Conservation (phyloP, 2,888 invertebrate species). For the Rhopalosiphum nymphaeae region DNA sequence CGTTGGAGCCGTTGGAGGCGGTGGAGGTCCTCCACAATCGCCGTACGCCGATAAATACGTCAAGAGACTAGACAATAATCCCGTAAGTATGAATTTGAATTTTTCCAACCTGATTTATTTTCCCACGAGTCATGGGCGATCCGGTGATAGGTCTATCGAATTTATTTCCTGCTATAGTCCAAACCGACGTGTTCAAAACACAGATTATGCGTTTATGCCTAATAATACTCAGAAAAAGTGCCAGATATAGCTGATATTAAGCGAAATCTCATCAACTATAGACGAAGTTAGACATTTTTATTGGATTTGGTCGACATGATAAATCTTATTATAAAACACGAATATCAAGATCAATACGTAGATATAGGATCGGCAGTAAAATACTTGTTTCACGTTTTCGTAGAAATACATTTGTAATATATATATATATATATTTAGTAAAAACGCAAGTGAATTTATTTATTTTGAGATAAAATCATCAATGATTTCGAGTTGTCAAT, state of each 20-base stretch:
- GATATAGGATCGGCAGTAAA: background rate
- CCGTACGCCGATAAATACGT: conserved; percentile 45
- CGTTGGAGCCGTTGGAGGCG: background rate
- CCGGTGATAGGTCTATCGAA: background rate
- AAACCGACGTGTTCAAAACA: background rate
- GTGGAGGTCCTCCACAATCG: background rate
- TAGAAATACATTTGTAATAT: background rate
- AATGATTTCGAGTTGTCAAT: background rate
- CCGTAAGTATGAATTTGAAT: background rate
- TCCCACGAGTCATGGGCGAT: background rate
- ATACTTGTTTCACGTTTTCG: background rate
- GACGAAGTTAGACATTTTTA: background rate
- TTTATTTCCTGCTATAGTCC: background rate
- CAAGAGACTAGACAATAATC: conserved; percentile 31
- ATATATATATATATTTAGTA: too few relatives aligned
- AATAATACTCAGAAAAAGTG: background rate
- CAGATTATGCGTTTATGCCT: background rate
- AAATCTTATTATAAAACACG: background rate
- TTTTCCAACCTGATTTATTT: background rate
- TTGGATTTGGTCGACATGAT: background rate
- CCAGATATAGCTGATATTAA: background rate
- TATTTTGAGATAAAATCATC: background rate
- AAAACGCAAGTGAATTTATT: background rate
- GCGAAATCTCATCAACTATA: background rate
- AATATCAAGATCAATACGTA: background rate